These are phyloP conservation scores for Sapajus apella DNA, from an alignment of 2,113 vertebrate species.

Conservation along the genomic window DNA sequence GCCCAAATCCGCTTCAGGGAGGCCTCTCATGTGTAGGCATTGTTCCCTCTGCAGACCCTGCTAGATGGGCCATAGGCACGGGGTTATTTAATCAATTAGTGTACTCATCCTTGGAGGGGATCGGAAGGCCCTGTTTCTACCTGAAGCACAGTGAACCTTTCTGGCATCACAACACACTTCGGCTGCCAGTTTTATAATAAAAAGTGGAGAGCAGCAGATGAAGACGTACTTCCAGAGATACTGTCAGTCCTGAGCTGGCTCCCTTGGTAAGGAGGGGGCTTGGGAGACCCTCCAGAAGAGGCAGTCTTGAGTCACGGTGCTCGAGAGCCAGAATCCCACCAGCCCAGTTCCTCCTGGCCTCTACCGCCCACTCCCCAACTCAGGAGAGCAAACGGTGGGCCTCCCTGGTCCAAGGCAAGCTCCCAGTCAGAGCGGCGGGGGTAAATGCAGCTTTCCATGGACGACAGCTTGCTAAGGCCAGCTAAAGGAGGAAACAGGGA, in stretches of 20 bases:
- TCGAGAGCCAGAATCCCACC: neutral
- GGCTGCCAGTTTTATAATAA: fast-evolving
- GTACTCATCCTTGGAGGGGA: neutral
- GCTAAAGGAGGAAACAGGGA: neutral
- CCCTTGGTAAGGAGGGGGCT: fast-evolving
- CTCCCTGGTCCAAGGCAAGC: neutral
- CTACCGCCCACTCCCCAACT: neutral
- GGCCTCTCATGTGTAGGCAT: fast-evolving
- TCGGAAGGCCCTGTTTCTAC: fast-evolving
- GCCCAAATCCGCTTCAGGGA: neutral
- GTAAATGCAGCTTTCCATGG: no score
- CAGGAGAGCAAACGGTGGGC: neutral
- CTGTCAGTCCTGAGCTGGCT: fast-evolving
- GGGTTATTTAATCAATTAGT: no score
- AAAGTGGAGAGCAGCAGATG: fast-evolving
- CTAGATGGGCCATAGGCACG: fast-evolving
- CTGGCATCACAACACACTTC: fast-evolving
- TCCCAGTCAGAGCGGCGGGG: no score
- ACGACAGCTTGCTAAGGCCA: neutral
- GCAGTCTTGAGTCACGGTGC: fast-evolving
- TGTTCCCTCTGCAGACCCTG: neutral
- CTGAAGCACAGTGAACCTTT: neutral
- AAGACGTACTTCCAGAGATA: neutral
- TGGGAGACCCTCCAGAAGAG: neutral
- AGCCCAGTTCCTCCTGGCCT: fast-evolving